Base-by-base conservation (phyloP, 2,888 invertebrate genomes). In the Limnephilus auricula region DNA sequence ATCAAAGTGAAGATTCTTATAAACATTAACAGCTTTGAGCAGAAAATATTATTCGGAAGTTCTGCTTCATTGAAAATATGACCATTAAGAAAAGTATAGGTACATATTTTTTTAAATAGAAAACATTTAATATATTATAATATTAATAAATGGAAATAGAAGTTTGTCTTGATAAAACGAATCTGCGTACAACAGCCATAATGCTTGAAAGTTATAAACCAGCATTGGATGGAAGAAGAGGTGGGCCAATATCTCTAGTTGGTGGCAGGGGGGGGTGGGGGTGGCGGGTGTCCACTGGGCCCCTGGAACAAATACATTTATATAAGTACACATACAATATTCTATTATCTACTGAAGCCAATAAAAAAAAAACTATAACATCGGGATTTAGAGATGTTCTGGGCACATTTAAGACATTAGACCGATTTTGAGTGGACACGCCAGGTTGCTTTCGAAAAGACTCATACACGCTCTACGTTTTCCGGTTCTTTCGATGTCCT, bases 221-320 rank as follows among this genome's bases (percentile, higher is more conserved):
- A 65, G 65, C n/a, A n/a, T n/a, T n/a, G 25, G 65, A 65, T 65
- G 65, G 25, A 65, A 65, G 25, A 65, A 65, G 65, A 65, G 9
- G 25, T 9, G 25, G 25, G 65, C 2, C 25, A n/a, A 65, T 40
- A 85, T n/a, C n/a, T 85, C 96, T 93, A 96, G 96, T 92, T 95
- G 95, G 93, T 94, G 94, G 96, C 92, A 2, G 93, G 93, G 9
- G 93, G 93, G 10, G 93, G 93, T 32, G 92, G 92, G 96, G 93
- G 92, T 3, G 91, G 91, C 18, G 91, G 92, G 34, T 45, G 90
- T 79, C 92, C 92, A 79, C 91, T 92, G 31, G 92, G 91, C 94
- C 95, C 93, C 94, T 94, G 84, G 0, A 92, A 88, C 2, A 31
- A 82, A 34, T 34, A 25, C 65, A 65, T 65, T 65, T 65, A 1